Percentiles rank a stretch among this genome's conserved stretches.
Evolutionary conservation across 2,113 vertebrate genomes (phyloP).

Genomic region (Haliaeetus leucogaster): DNA sequence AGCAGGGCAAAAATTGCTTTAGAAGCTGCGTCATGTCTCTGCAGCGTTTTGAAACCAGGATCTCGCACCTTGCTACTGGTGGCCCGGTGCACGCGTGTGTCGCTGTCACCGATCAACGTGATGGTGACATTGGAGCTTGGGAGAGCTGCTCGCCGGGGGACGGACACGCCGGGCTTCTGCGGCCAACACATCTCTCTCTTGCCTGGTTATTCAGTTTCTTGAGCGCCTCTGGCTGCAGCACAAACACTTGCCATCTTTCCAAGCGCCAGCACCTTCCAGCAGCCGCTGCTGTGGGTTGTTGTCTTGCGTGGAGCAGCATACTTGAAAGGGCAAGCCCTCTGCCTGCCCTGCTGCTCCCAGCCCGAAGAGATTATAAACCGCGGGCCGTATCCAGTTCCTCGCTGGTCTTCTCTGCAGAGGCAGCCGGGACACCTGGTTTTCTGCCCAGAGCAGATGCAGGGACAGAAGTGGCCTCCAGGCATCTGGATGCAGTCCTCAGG

Average conservation of each 20-base stretch:
- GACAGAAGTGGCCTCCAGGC: background rate
- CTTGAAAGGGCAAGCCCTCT: background rate
- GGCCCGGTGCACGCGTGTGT: background rate
- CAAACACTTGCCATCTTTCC: background rate
- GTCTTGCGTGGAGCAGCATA: background rate
- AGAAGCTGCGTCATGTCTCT: background rate
- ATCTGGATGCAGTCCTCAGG: background rate
- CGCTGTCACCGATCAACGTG: background rate
- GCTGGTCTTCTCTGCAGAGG: background rate
- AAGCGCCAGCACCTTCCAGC: background rate
- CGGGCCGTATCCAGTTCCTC: background rate
- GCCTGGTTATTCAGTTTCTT: background rate
- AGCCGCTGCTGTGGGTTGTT: rapidly evolving
- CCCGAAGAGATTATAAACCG: background rate
- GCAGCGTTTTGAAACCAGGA: background rate
- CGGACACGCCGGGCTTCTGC: background rate
- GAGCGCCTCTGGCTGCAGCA: background rate
- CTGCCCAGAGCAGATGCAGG: background rate
- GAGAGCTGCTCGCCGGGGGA: background rate
- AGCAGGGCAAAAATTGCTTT: background rate
- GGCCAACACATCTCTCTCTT: background rate
- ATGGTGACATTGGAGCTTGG: rapidly evolving
- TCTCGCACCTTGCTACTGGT: background rate
- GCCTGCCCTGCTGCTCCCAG: background rate
- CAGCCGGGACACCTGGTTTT: background rate